Percentiles rank a stretch among this genome's conserved stretches.
These are phyloP conservation scores for Aulostomus chinensis DNA, from an alignment of 2,797 vertebrate species.

Conservation along the genomic window DNA sequence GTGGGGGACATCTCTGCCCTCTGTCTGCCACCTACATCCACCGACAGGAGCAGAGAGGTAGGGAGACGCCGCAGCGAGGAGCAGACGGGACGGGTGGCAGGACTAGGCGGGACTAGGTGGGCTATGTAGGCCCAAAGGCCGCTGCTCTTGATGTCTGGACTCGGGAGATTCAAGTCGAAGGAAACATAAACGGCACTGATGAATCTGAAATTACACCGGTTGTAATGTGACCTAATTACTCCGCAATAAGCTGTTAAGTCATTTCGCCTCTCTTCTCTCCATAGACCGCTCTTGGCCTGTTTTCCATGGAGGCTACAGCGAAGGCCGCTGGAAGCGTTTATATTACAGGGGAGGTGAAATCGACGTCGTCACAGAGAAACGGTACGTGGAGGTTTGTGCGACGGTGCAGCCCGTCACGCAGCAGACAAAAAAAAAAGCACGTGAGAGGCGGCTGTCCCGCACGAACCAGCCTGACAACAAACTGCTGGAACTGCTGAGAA, in stretches of 20 bases:
- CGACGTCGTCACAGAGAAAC: slow-evolving; percentile 63
- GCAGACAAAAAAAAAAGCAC: no score
- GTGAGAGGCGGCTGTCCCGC: no score
- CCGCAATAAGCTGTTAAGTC: slow-evolving; percentile 77
- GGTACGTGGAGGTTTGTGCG: no score
- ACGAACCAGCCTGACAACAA: no score
- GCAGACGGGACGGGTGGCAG: slow-evolving; percentile 8
- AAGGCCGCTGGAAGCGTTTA: slow-evolving; percentile 74
- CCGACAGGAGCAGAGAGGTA: no score
- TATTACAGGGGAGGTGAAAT: slow-evolving; percentile 69
- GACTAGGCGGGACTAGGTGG: slow-evolving; percentile 30
- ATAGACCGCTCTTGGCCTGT: slow-evolving; percentile 75
- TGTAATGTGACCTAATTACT: slow-evolving; percentile 84
- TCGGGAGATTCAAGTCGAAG: slow-evolving; percentile 69
- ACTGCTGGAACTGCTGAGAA: no score
- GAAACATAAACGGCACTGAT: slow-evolving; percentile 77
- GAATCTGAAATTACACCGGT: slow-evolving; percentile 77
- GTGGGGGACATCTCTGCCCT: no score
- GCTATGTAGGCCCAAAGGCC: slow-evolving; percentile 48
- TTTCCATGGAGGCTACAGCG: slow-evolving; percentile 68
- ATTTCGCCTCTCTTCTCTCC: slow-evolving; percentile 72
- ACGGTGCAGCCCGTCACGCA: no score
- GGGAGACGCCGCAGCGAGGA: background rate
- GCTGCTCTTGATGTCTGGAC: slow-evolving; percentile 57
- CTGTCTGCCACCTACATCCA: no score